phyloP scores from a whole-genome alignment of 2,797 vertebrate genomes.

The Mastacembelus armatus region DNA sequence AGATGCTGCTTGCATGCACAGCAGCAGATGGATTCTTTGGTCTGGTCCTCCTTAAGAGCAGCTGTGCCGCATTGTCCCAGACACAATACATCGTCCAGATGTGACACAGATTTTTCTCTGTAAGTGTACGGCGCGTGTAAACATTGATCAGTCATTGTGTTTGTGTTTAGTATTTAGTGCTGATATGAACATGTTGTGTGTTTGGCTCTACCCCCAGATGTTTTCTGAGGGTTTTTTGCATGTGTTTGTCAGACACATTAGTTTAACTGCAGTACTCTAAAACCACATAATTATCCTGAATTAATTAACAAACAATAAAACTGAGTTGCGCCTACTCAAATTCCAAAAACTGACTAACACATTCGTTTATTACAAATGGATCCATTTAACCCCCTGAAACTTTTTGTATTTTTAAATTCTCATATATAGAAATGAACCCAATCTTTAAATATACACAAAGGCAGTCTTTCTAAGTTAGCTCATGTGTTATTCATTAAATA shows the following conservation, averaged over 20 bases:
- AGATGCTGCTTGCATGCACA: slow-evolving; percentile 18
- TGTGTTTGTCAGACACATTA: background rate
- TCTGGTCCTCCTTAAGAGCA: slow-evolving; percentile 41
- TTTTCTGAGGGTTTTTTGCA: background rate
- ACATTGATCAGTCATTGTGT: slow-evolving; percentile 59
- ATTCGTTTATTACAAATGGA: background rate
- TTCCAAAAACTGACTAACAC: background rate
- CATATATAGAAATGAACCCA: background rate
- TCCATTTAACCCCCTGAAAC: background rate
- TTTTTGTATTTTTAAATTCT: background rate
- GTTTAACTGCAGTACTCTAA: background rate
- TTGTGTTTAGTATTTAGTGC: slow-evolving; percentile 16
- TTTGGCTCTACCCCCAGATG: slow-evolving; percentile 6
- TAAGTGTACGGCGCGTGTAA: slow-evolving; percentile 52
- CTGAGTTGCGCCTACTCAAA: background rate
- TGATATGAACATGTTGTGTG: slow-evolving; percentile 11
- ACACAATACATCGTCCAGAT: slow-evolving; percentile 52
- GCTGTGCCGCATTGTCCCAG: slow-evolving; percentile 44
- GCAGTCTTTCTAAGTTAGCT: background rate
- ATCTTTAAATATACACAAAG: slow-evolving; percentile 8
- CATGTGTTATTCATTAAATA: slow-evolving; percentile 15
- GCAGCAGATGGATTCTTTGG: slow-evolving; percentile 65
- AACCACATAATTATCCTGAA: background rate
- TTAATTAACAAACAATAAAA: slow-evolving; percentile 4
- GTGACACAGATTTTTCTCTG: slow-evolving; percentile 28